Base-by-base conservation (phyloP, 2,888 invertebrate species). In the Hetaerina titia region DNA sequence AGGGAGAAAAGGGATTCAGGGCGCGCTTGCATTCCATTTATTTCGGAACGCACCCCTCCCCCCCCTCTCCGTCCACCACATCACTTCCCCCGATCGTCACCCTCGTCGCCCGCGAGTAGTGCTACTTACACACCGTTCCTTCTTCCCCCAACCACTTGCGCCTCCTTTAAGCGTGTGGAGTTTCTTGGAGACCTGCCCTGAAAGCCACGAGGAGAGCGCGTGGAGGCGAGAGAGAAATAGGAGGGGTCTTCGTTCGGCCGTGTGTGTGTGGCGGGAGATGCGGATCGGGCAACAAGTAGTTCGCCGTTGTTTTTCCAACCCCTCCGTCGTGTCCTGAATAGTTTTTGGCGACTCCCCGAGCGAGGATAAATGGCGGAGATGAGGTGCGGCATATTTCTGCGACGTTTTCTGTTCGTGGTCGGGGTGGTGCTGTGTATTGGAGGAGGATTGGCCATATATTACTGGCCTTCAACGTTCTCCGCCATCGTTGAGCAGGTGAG, bases 401-500 rank as follows among this genome's bases (percentile, higher is more conserved):
- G 81, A 31, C 81, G 81, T 11, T 9, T 13, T n/a, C 56, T 92
- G 9, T 69, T 92, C 2, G 22, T n/a, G 11, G 60, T 56, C 45
- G 92, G 92, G 1, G 92, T 92, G 45, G 22, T 56, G 22, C 69
- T 92, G 13, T 13, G n/a, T 2, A 22, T 74, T 31, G 69, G 64
- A 11, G 69, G 92, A 56, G 92, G 64, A 22, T 8, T 92, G n/a
- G 64, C 64, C 8, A 64, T 92, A 11, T 92, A 92, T 56, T 63
- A 69, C 22, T 92, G 92, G 92, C 92, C 92, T 0, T 17, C 69
- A 1, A n/a, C 69, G 57, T 92, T 92, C 6, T 92, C 92, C 56
- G 56, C 56, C 56, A 60, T 92, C 92, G n/a, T 92, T 22, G 92
- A 92, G 15, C 60, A 92, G 92, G 92, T 92, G 92, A 56, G 92